phyloP scores from a whole-genome alignment of 2,797 vertebrate genomes.

The Pangasius djambal region DNA sequence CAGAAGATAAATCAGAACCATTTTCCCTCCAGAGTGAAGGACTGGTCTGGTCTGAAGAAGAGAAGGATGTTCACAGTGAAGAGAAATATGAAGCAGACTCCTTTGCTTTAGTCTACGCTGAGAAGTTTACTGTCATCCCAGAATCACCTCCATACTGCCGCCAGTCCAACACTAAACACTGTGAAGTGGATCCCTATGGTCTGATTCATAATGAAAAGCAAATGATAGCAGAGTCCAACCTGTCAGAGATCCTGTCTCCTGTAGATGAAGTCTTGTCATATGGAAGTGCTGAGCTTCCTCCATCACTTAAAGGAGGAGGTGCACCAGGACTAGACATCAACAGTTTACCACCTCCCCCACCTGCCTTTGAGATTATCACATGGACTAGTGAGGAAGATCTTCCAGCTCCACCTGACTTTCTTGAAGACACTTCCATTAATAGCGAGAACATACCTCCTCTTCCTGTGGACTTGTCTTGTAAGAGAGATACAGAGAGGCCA shows the following conservation, averaged over 20 bases:
- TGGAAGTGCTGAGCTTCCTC: slow-evolving; percentile 70
- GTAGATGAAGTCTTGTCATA: slow-evolving; percentile 74
- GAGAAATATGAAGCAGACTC: slow-evolving; percentile 31
- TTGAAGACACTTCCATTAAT: slow-evolving; percentile 64
- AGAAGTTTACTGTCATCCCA: slow-evolving; percentile 30
- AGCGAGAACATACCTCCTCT: slow-evolving; percentile 63
- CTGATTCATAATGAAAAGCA: slow-evolving; percentile 1
- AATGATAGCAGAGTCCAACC: slow-evolving; percentile 35
- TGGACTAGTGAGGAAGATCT: slow-evolving; percentile 69
- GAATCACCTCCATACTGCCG: slow-evolving; percentile 19
- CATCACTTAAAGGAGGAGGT: slow-evolving; percentile 59
- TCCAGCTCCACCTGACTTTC: slow-evolving; percentile 59
- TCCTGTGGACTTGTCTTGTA: slow-evolving; percentile 54
- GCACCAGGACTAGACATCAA: slow-evolving; percentile 52
- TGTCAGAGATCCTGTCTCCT: slow-evolving; percentile 72
- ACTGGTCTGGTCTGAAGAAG: slow-evolving; percentile 55
- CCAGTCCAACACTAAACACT: background rate
- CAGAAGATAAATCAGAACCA: slow-evolving; percentile 28
- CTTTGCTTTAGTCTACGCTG: slow-evolving; percentile 15
- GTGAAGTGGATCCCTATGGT: background rate
- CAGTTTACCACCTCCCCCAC: slow-evolving; percentile 59
- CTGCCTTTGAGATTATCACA: slow-evolving; percentile 59
- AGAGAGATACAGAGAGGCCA: slow-evolving; percentile 32
- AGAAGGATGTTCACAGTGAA: slow-evolving; percentile 41
- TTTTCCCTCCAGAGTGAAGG: slow-evolving; percentile 54